phyloP scores from a whole-genome alignment of 2,888 invertebrate species.

The Phytoseiulus persimilis region DNA sequence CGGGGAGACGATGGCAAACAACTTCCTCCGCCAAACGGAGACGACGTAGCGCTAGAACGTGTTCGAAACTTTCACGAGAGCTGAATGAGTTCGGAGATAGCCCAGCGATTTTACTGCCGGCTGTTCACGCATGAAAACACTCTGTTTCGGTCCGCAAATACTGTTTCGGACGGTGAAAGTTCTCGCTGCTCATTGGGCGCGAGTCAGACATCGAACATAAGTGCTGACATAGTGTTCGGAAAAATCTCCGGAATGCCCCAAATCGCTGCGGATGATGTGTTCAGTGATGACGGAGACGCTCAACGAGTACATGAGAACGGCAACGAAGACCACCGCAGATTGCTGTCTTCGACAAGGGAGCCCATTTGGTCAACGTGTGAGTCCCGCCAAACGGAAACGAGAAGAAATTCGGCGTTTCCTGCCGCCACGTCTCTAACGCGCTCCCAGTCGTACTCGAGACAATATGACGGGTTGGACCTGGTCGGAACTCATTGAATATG shows the following conservation, averaged over 20 bases:
- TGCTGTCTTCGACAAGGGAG: slow-evolving; percentile 28
- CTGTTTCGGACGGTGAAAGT: neutral
- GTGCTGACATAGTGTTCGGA: neutral
- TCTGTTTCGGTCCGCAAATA: neutral
- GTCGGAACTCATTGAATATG: neutral
- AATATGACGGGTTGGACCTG: neutral
- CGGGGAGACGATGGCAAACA: neutral
- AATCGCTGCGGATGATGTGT: slow-evolving; percentile 9
- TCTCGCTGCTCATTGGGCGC: neutral
- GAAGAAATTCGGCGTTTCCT: neutral
- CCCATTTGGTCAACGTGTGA: slow-evolving; percentile 25
- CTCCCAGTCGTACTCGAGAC: too few species aligned
- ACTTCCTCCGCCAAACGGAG: neutral
- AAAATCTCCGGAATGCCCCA: neutral
- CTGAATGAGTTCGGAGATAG: neutral
- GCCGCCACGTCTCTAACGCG: neutral
- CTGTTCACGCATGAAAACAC: neutral
- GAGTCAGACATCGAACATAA: too few species aligned
- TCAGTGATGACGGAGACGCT: slow-evolving; percentile 1
- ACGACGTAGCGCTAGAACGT: neutral
- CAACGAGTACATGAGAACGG: neutral
- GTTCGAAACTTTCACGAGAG: neutral
- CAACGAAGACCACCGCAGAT: slow-evolving; percentile 16
- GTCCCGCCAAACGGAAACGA: neutral
- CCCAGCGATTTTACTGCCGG: neutral